Conservation (phyloP, 2,113 vertebrate genomes). For the Sciurus niger region DNA sequence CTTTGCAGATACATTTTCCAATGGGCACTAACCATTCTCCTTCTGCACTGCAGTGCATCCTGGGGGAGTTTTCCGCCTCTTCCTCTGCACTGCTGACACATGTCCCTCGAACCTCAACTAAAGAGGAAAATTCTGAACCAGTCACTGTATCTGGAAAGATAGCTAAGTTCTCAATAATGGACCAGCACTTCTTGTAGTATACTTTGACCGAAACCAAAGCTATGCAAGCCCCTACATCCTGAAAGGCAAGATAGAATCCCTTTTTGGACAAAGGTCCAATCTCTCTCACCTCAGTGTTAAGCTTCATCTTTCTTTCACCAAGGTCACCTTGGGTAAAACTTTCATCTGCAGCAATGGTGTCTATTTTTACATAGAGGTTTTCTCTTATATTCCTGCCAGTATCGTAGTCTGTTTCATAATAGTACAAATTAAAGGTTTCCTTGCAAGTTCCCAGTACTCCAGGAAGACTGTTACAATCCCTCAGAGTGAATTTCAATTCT, state of each 20-base stretch:
- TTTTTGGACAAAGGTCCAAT: constrained; percentile 97
- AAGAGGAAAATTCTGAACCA: constrained; percentile 98
- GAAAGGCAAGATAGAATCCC: constrained; percentile 99
- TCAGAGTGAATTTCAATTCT: constrained; percentile 99
- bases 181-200: constrained; percentile 99
- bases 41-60: constrained; percentile 99
- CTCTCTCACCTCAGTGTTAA: constrained; percentile 99
- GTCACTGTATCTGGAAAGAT: constrained; percentile 99
- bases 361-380: constrained; percentile 99
- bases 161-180: constrained; percentile 99
- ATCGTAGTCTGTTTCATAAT: constrained; percentile 99
- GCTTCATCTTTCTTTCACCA: constrained; percentile 99
- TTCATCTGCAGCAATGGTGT: constrained; percentile 99
- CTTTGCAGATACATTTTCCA: constrained; percentile 99
- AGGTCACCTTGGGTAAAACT: constrained; percentile 99
- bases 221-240: constrained; percentile 99
- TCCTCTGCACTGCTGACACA: constrained; percentile 98
- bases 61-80: constrained; percentile 97
- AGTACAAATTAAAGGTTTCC: constrained; percentile 99
- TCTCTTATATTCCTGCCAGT: constrained; percentile 97
- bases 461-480: constrained; percentile 99
- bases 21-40: constrained; percentile 99
- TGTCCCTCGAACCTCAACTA: constrained; percentile 98
- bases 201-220: constrained; percentile 99
- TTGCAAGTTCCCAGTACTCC: constrained; percentile 99